A percentile compares a stretch with the other conserved stretches of the same genome.
These are phyloP conservation scores for Oscheius sp. DNA, from an alignment of 2,888 invertebrate species.

Conservation along the genomic window DNA sequence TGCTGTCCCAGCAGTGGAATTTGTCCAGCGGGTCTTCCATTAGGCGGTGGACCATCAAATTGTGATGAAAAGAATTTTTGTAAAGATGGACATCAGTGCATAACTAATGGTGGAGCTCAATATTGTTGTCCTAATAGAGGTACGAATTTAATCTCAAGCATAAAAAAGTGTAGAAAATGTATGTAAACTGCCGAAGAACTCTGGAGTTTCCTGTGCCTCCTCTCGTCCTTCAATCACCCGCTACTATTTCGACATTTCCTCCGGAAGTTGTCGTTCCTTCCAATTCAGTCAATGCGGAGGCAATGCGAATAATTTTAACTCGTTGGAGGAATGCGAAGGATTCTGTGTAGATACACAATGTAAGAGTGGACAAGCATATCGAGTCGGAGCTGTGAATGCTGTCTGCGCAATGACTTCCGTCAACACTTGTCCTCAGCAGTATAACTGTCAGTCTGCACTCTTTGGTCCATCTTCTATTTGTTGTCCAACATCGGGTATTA, in stretches of 20 bases:
- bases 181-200: constrained; percentile 43
- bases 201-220: constrained; percentile 52
- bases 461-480: constrained; percentile 65
- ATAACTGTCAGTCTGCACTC: constrained; percentile 62
- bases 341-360: constrained; percentile 69
- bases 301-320: constrained; percentile 68
- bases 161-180: constrained; percentile 45
- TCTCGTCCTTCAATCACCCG: constrained; percentile 46
- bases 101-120: constrained; percentile 64
- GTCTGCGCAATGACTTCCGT: constrained; percentile 56
- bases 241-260: constrained; percentile 54
- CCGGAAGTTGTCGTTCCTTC: constrained; percentile 54
- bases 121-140: constrained; percentile 64
- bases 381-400: constrained; percentile 66
- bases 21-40: constrained; percentile 66
- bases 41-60: constrained; percentile 62
- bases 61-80: constrained; percentile 65
- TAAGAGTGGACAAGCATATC: constrained; percentile 55
- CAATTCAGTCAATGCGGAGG: constrained; percentile 67
- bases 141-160: neutral
- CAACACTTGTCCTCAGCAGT: constrained; percentile 63
- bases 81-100: constrained; percentile 66
- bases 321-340: constrained; percentile 69
- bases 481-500: constrained; percentile 59
- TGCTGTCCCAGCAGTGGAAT: constrained; percentile 62